Conservation (phyloP, 2,888 invertebrate genomes). For the Epirrhoe alternata region DNA sequence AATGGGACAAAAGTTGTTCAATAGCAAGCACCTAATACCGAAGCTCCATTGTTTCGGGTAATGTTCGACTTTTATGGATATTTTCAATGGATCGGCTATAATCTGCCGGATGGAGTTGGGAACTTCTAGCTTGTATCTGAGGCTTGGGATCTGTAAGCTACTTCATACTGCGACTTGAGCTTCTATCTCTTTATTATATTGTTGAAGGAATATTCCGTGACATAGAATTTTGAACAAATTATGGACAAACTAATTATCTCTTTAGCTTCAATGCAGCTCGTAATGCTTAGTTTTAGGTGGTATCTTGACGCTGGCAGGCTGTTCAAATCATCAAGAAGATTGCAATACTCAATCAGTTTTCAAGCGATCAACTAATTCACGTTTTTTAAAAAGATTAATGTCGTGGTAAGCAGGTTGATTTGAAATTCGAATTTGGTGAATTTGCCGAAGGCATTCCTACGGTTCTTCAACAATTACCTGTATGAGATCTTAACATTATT, state of each 20-base stretch:
- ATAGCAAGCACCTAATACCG: slow-evolving; percentile 84
- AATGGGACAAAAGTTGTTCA: slow-evolving; percentile 85
- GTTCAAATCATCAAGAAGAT: too few relatives aligned
- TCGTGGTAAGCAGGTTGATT: too few relatives aligned
- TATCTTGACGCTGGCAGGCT: too few relatives aligned
- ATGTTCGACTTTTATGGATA: slow-evolving; percentile 86
- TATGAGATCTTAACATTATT: neutral
- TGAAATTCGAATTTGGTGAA: too few relatives aligned
- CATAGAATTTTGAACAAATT: neutral
- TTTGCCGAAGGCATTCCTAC: too few relatives aligned
- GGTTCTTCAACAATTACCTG: too few relatives aligned
- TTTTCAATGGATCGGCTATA: slow-evolving; percentile 83
- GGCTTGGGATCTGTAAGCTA: slow-evolving; percentile 19
- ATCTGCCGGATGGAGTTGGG: slow-evolving; percentile 79
- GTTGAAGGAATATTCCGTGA: neutral
- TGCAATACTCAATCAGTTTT: too few relatives aligned
- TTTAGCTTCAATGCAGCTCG: neutral
- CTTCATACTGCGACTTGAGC: neutral
- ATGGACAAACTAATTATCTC: neutral
- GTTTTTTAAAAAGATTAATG: too few relatives aligned
- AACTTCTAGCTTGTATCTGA: slow-evolving; percentile 57
- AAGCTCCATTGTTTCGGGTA: slow-evolving; percentile 83
- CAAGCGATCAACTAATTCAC: too few relatives aligned
- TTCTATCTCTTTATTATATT: neutral
- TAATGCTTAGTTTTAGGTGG: too few relatives aligned